These are phyloP conservation scores for Pseudococcus longispinus DNA, from an alignment of 2,888 invertebrate species.

Conservation along the genomic window DNA sequence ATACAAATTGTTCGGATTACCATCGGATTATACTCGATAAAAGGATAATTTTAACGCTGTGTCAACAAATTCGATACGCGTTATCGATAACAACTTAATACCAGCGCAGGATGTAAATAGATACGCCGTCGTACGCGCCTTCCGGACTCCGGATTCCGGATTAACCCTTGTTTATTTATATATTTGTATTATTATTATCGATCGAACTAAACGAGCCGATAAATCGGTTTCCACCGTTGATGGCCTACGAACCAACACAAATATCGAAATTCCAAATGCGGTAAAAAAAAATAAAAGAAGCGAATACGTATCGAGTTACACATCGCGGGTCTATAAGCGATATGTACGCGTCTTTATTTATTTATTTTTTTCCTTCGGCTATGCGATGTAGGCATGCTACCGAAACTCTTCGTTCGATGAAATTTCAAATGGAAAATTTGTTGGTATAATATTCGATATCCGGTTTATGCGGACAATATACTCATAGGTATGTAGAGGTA, in stretches of 20 bases:
- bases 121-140: background rate
- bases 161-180: constrained; percentile 35
- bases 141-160: constrained; percentile 11
- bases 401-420: background rate
- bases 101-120: constrained; percentile 32
- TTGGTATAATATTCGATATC: background rate
- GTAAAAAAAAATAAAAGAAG: background rate
- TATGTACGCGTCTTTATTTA: background rate
- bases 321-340: background rate
- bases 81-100: constrained; percentile 52
- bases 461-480: background rate
- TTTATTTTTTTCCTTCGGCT: background rate
- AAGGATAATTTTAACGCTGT: constrained; percentile 42
- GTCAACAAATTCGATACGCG: constrained; percentile 54
- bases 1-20: constrained; percentile 31
- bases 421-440: background rate
- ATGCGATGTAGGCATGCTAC: background rate
- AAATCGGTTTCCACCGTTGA: constrained; percentile 41
- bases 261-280: background rate
- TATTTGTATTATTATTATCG: constrained; percentile 25
- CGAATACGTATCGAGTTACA: background rate
- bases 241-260: background rate
- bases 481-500: no score
- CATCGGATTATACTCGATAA: constrained; percentile 42
- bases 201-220: constrained; percentile 46